These are phyloP conservation scores for Zaprionus gabonicus DNA, from an alignment of 1,140 invertebrate species.

Conservation along the genomic window DNA sequence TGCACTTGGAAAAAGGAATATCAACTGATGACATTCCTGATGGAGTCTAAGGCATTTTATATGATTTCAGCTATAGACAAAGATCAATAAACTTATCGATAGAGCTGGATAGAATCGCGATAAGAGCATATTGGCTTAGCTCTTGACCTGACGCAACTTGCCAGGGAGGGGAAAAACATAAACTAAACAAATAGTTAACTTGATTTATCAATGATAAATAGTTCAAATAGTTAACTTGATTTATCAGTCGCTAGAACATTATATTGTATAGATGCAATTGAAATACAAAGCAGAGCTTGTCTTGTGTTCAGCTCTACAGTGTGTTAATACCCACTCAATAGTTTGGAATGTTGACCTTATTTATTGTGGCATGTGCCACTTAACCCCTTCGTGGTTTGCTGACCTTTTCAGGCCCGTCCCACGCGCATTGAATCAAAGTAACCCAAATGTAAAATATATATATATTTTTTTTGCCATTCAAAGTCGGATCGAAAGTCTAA, in stretches of 20 bases:
- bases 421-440: slow-evolving; percentile 21
- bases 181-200: slow-evolving; percentile 7
- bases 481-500: slow-evolving; percentile 33
- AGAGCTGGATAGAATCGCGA: slow-evolving; percentile 2
- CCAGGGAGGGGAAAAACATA: background rate
- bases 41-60: slow-evolving; percentile 43
- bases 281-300: background rate
- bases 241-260: background rate
- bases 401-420: slow-evolving; percentile 22
- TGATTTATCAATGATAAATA: slow-evolving; percentile 25
- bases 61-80: slow-evolving; percentile 24
- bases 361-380: background rate
- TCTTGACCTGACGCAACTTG: slow-evolving; percentile 37
- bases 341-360: slow-evolving; percentile 1
- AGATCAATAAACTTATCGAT: slow-evolving; percentile 1
- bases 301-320: background rate
- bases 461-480: slow-evolving; percentile 13
- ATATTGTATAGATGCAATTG: background rate
- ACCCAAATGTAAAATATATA: slow-evolving; percentile 30
- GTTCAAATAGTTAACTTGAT: slow-evolving; percentile 19
- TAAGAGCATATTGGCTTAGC: slow-evolving; percentile 30
- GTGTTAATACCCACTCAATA: background rate
- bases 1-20: slow-evolving; percentile 9
- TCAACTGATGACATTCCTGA: slow-evolving; percentile 19
- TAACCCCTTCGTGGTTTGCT: background rate